Evolutionary conservation across 2,888 invertebrate species (phyloP).

Genomic region (Tolmerus cingulatus): DNA sequence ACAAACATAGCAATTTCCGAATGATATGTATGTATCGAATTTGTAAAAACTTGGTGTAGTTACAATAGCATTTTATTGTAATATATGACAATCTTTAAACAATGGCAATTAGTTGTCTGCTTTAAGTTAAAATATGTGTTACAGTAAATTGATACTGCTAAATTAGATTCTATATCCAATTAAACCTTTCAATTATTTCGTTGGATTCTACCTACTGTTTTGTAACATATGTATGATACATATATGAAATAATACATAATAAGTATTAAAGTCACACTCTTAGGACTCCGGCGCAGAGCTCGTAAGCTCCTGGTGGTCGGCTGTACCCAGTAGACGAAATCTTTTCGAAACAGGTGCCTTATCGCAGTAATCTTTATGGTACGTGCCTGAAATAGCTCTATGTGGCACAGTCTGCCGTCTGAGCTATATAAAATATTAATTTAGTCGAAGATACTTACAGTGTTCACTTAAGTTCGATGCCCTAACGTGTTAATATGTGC

Average conservation of each 20-base stretch:
- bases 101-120: no score
- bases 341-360: slow-evolving; percentile 13
- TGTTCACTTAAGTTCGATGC: background rate
- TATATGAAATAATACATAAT: background rate
- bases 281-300: background rate
- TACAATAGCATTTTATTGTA: no score
- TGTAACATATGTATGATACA: background rate
- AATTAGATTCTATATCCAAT: background rate
- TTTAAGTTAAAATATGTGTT: no score
- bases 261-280: background rate
- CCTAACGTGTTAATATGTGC: background rate
- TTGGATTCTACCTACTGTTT: background rate
- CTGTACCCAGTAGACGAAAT: background rate
- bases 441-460: background rate
- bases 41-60: no score
- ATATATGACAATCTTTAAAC: no score
- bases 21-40: no score
- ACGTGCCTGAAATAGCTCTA: background rate
- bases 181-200: background rate
- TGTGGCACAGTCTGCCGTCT: background rate
- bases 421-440: background rate
- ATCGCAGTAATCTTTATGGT: background rate
- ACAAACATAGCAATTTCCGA: no score
- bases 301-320: background rate
- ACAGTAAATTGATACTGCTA: no score